These are phyloP conservation scores for Pseudachorutes palmiensis DNA, from an alignment of 1,140 invertebrate species.

Conservation along the genomic window DNA sequence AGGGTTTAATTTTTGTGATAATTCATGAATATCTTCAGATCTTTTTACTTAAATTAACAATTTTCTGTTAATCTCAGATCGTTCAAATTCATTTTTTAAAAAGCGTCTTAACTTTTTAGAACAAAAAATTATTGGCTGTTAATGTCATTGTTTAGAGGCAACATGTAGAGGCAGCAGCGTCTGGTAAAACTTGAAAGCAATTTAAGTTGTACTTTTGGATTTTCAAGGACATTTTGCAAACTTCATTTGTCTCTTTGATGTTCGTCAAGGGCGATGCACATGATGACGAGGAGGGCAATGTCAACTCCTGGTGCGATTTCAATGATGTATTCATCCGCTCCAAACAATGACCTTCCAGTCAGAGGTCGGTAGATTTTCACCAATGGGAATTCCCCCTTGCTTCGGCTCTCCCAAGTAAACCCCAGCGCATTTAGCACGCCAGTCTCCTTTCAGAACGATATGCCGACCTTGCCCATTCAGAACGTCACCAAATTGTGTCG, in stretches of 20 bases:
- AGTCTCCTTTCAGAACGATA: conserved; percentile 23
- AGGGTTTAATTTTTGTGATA: too few relatives aligned
- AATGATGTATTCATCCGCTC: conserved; percentile 1
- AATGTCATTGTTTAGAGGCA: too few relatives aligned
- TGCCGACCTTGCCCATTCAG: conserved; percentile 9
- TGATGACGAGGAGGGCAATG: conserved; percentile 13
- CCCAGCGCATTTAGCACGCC: conserved; percentile 4
- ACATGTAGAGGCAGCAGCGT: too few relatives aligned
- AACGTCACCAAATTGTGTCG: conserved; percentile 18
- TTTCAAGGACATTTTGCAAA: neutral
- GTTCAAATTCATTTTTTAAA: too few relatives aligned
- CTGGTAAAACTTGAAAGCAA: too few relatives aligned
- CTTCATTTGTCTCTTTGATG: conserved; percentile 5
- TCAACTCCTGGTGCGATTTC: conserved; percentile 22
- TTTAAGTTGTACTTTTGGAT: neutral
- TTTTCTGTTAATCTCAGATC: too few relatives aligned
- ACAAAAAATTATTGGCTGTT: too few relatives aligned
- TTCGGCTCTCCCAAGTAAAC: conserved; percentile 20
- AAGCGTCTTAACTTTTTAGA: too few relatives aligned
- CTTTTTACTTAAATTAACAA: too few relatives aligned
- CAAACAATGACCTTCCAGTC: conserved; percentile 9
- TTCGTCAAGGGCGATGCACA: conserved; percentile 24
- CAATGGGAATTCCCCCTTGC: conserved; percentile 21
- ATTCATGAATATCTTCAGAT: too few relatives aligned
- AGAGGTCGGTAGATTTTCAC: conserved; percentile 15